These are phyloP conservation scores for Philopotamus ludificatus DNA, from an alignment of 1,140 invertebrate species.

Conservation along the genomic window DNA sequence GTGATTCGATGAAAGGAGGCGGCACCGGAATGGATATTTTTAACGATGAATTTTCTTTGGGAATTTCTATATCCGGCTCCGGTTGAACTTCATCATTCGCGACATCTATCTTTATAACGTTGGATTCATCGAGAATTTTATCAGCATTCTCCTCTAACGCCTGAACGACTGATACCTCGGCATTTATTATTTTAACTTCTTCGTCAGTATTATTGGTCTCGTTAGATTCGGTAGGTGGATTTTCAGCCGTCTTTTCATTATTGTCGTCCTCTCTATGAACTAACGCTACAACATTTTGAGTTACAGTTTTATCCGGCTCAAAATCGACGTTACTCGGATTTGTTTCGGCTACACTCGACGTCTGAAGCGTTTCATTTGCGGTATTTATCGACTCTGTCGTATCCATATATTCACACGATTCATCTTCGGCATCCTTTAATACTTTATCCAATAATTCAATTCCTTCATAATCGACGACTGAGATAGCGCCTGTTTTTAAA, in stretches of 20 bases:
- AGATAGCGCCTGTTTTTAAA: background rate
- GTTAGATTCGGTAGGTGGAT: background rate
- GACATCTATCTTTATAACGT: background rate
- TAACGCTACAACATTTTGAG: slow-evolving; percentile 41
- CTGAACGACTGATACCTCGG: background rate
- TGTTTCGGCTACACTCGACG: background rate
- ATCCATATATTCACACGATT: slow-evolving; percentile 26
- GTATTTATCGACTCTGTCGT: background rate
- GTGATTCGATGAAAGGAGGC: too few relatives aligned
- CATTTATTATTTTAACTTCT: slow-evolving; percentile 23
- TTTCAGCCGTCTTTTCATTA: background rate
- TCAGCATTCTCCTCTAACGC: background rate
- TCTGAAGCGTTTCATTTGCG: slow-evolving; percentile 4
- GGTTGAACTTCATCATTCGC: background rate
- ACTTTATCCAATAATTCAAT: slow-evolving; percentile 33
- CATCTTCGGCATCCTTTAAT: slow-evolving; percentile 34
- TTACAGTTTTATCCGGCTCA: slow-evolving; percentile 21
- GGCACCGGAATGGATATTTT: too few relatives aligned
- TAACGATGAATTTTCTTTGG: too few relatives aligned
- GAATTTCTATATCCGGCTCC: too few relatives aligned
- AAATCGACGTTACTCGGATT: background rate
- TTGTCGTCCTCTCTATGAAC: slow-evolving; percentile 41
- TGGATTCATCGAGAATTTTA: too few relatives aligned
- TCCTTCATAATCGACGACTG: background rate
- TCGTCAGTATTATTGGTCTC: slow-evolving; percentile 6